Percentiles rank a stretch among this genome's conserved stretches.
These are phyloP conservation scores for Agonopterix alstromeriana DNA, from an alignment of 2,888 invertebrate genomes.

Conservation along the genomic window DNA sequence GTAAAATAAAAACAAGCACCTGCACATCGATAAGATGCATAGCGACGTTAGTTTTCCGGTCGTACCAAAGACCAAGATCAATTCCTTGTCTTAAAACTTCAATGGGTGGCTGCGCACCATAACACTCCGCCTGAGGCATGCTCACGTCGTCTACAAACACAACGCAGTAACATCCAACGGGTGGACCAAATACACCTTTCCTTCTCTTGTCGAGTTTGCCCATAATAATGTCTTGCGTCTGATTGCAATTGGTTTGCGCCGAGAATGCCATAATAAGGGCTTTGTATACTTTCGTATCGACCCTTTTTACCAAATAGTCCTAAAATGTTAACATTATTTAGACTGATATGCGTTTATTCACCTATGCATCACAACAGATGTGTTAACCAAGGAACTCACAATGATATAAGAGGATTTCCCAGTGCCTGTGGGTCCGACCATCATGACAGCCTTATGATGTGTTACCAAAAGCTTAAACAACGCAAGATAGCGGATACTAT, in stretches of 20 bases:
- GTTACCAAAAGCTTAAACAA: constrained; percentile 87
- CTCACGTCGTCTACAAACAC: constrained; percentile 98
- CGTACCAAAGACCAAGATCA: constrained; percentile 94
- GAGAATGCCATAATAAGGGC: constrained; percentile 94
- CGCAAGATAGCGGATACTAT: constrained; percentile 90
- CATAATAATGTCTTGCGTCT: constrained; percentile 97
- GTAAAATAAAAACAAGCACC: constrained; percentile 47
- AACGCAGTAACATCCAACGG: constrained; percentile 91
- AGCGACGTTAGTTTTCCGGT: constrained; percentile 86
- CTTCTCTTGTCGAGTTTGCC: constrained; percentile 93
- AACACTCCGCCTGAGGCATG: constrained; percentile 93
- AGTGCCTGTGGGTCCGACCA: constrained; percentile 96
- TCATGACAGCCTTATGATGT: constrained; percentile 89
- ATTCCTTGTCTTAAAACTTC: constrained; percentile 93
- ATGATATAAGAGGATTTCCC: constrained; percentile 95
- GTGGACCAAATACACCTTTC: constrained; percentile 95
- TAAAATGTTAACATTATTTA: constrained; percentile 28
- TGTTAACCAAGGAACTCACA: constrained; percentile 44
- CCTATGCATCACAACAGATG: no score
- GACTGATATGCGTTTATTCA: no score
- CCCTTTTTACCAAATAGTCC: constrained; percentile 88
- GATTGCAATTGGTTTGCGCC: constrained; percentile 94
- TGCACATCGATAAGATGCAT: constrained; percentile 91
- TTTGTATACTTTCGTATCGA: constrained; percentile 86
- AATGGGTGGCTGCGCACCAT: constrained; percentile 96